Conservation (phyloP, 2,113 vertebrate species). For the Brachirus orientalis region DNA sequence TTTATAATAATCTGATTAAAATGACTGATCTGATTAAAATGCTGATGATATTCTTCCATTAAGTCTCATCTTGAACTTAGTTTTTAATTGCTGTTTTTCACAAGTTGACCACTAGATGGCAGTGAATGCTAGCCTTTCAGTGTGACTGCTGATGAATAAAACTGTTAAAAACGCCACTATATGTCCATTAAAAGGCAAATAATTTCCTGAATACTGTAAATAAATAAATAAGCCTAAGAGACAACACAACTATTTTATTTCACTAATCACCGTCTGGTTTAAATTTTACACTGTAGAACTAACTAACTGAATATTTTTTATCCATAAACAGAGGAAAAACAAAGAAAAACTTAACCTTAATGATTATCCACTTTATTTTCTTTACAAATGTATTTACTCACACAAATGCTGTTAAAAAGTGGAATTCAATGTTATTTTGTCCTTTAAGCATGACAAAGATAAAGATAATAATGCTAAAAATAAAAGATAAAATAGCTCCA, state of each 20-base stretch:
- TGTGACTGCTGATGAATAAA: background rate
- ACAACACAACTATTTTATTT: background rate
- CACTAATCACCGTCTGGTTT: too few relatives aligned
- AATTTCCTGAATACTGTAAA: too few relatives aligned
- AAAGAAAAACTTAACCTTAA: background rate
- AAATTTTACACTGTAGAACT: background rate
- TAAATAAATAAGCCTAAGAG: too few relatives aligned
- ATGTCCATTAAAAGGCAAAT: too few relatives aligned
- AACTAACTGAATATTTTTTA: too few relatives aligned
- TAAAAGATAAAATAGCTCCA: too few relatives aligned
- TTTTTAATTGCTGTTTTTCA: background rate
- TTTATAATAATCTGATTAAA: too few relatives aligned
- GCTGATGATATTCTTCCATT: too few relatives aligned
- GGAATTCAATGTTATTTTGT: background rate
- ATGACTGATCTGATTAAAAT: too few relatives aligned
- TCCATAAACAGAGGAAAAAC: too few relatives aligned
- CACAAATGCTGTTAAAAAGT: background rate
- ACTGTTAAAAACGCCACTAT: background rate
- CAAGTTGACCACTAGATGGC: conserved; percentile 27
- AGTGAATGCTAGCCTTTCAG: background rate
- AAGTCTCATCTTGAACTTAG: too few relatives aligned
- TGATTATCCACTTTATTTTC: background rate
- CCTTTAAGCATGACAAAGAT: background rate
- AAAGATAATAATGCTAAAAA: too few relatives aligned
- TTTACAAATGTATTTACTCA: background rate